phyloP scores from a whole-genome alignment of 1,140 invertebrate genomes.

The Saxidomus purpurata region DNA sequence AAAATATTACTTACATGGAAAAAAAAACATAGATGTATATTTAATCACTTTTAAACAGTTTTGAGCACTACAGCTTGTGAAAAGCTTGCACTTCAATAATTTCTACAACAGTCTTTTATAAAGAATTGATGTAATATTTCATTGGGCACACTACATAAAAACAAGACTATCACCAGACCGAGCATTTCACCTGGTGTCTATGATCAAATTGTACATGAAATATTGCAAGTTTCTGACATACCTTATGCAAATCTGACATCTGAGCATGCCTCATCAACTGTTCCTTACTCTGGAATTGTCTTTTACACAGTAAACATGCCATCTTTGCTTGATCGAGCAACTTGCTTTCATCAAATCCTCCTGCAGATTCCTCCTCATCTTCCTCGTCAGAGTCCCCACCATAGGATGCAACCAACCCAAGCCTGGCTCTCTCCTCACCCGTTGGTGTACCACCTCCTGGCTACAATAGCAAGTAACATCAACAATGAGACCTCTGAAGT shows the following conservation, averaged over 20 bases:
- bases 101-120: too few relatives aligned
- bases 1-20: neutral
- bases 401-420: slow-evolving; percentile 91
- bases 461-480: neutral
- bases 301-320: slow-evolving; percentile 97
- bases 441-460: neutral
- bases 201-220: neutral
- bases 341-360: slow-evolving; percentile 86
- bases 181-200: neutral
- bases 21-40: neutral
- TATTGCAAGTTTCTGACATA: slow-evolving; percentile 61
- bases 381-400: slow-evolving; percentile 89
- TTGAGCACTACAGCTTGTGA: too few relatives aligned
- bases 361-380: slow-evolving; percentile 87
- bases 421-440: slow-evolving; percentile 44
- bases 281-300: slow-evolving; percentile 96
- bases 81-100: too few relatives aligned
- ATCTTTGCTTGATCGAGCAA: slow-evolving; percentile 95
- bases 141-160: too few relatives aligned
- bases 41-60: too few relatives aligned
- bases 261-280: slow-evolving; percentile 96
- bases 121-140: too few relatives aligned
- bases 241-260: slow-evolving; percentile 97
- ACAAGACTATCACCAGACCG: neutral
- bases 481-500: too few relatives aligned